Base-by-base conservation (phyloP, 2,888 invertebrate genomes). In the Coremacera marginata region DNA sequence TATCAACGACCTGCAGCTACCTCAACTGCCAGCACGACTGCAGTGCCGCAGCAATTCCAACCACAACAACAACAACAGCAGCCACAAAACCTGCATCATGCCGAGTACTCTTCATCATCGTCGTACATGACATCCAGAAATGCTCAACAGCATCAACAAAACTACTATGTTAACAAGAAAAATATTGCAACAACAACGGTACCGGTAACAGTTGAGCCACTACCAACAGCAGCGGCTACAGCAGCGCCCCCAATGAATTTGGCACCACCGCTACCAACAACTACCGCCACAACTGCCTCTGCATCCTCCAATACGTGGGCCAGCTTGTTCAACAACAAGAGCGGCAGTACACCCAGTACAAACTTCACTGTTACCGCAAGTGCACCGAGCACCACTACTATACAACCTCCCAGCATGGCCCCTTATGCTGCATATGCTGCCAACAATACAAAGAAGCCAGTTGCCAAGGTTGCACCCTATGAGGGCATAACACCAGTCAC, bases 381-480 rank as follows among this genome's bases (percentile, higher is more conserved):
- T 22, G 70, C 25, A 27, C 57, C 19, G 5, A 70, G 62, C 55
- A 31, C 76, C 22, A 52, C 55, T 1, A 14, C 25, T 44, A 9
- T 60, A 25, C 67, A 55, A 34, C 19, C 55, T 52, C 22, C 55
- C n/a, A 44, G 44, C 73, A 57, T 44, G 55, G 62, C 16, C 25
- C 68, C 67, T 27, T 49, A 49, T 52, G 51, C 71, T 31, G 14
- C 77, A 5, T 5, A 73, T n/a, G 31, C 31, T 52, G 34, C 37
- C 25, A 68, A n/a, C 22, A 31, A 27, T 27, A 49, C 90, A 51
- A 91, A 91, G 79, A 92, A 92, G 81, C 93, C 93, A 0, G 91
- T 92, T 0, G 93, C 92, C 2, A 92, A 92, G 83, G 92, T 92
- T 31, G 92, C 91, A 14, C 93, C 93, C 22, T 93, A 90, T 83